These are phyloP conservation scores for Drosophila sechellia DNA, from an alignment of 1,140 invertebrate genomes.

Conservation along the genomic window DNA sequence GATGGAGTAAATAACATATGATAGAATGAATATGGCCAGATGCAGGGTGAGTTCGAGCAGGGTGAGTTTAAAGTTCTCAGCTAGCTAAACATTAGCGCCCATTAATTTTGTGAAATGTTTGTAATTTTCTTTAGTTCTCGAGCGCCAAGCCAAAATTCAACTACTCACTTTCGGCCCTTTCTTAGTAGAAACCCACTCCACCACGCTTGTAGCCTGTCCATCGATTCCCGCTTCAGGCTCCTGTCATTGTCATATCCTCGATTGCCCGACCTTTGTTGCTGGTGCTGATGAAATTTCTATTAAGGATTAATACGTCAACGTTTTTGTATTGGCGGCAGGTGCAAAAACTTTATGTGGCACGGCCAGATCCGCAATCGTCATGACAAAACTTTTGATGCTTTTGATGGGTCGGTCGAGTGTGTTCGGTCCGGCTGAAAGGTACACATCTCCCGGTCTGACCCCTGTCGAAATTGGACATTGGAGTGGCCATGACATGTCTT, in stretches of 20 bases:
- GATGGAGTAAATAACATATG: no score
- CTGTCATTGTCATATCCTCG: constrained; percentile 40
- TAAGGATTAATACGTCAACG: constrained; percentile 80
- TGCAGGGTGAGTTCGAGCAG: no score
- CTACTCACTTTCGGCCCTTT: neutral
- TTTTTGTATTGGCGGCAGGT: constrained; percentile 61
- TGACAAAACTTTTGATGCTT: constrained; percentile 76
- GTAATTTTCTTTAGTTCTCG: neutral
- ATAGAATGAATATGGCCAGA: no score
- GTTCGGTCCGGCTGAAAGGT: neutral
- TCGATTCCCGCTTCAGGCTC: constrained; percentile 20
- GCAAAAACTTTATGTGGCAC: constrained; percentile 58
- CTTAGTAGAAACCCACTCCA: neutral
- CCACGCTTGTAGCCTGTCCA: constrained; percentile 6
- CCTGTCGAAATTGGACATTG: constrained; percentile 42
- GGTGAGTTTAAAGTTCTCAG: no score
- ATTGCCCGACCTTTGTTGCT: constrained; percentile 30
- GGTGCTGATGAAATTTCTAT: constrained; percentile 74
- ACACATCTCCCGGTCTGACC: neutral
- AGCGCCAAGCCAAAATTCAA: neutral
- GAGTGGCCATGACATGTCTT: constrained; percentile 75
- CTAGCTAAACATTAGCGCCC: no score
- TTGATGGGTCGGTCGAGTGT: constrained; percentile 72
- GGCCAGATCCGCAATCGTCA: constrained; percentile 56
- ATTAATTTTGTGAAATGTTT: no score